Evolutionary conservation across 2,113 vertebrate species (phyloP).

Genomic region (Pristiophorus japonicus): DNA sequence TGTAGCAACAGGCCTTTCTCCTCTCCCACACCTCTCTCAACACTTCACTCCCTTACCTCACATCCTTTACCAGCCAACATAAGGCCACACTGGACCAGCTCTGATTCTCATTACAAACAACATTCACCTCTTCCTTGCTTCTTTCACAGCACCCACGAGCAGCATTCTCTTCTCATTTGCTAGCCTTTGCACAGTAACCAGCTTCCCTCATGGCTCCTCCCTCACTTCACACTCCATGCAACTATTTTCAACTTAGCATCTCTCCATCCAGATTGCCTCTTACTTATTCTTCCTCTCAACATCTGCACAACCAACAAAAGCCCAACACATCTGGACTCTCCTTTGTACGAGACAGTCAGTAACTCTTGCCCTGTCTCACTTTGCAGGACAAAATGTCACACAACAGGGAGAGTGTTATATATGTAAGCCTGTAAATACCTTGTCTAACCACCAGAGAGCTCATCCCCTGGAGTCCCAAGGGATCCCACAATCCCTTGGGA

Average conservation of each 20-base stretch:
- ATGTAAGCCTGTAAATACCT: too few relatives aligned
- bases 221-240: not conserved
- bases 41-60: not conserved
- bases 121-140: not conserved
- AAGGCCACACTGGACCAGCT: not conserved
- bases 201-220: not conserved
- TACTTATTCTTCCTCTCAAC: not conserved
- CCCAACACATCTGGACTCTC: not conserved
- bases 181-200: not conserved
- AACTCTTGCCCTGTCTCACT: not conserved
- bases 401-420: not conserved
- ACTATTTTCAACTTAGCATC: not conserved
- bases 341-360: not conserved
- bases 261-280: not conserved
- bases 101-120: not conserved
- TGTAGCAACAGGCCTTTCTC: not conserved
- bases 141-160: not conserved
- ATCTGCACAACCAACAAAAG: not conserved
- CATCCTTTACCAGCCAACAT: not conserved
- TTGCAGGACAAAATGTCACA: not conserved
- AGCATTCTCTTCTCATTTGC: not conserved
- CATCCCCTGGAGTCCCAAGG: too few relatives aligned
- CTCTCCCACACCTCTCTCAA: not conserved
- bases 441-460: too few relatives aligned
- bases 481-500: too few relatives aligned